Base-by-base conservation (phyloP, 2,888 invertebrate genomes). In the Epistrophe eligans region DNA sequence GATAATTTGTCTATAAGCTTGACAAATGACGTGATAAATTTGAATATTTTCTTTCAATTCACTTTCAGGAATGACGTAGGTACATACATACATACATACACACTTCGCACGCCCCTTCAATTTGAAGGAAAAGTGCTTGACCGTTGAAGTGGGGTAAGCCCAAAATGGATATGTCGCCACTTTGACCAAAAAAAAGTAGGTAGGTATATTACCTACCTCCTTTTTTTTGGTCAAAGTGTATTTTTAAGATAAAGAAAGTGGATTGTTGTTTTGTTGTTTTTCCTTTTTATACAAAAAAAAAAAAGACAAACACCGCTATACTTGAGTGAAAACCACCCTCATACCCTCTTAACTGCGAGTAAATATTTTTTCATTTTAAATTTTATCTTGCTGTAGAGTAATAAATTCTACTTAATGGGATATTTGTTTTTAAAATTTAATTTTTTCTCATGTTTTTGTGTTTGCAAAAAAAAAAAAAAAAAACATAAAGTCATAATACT, bases 1-100 rank as follows among this genome's bases (percentile, higher is more conserved):
- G 43, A n/a, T 19, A 24, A 45, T 38, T 67, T 28, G 35, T 24
- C 15, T 38, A 10, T 55, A 55, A 71, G 43, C 43, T 43, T 35
- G 62, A 55, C 40, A 62, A 71, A 71, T 79, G 71, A 71, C 70
- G 60, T 40, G 62, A 48, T 48, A 70, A 70, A 52, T 70, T 70
- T 70, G 28, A 55, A 70, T 70, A 55, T 70, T 55, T 55, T 55
- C 70, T 70, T 70, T 70, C 70, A 70, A 70, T 70, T 55, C 55
- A 40, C 40, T 52, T 50, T 55, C n/a, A 28, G 40, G 28, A 55
- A 70, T 28, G 24, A 24, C 19, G 5, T 50, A n/a, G 9, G 6
- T 7, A 32, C 7, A 32, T 7, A 32, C 32, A 32, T 32, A 32
- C 7, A 32, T 32, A 35, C 5, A 5, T 0, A 5, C 43, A 43